Evolutionary conservation across 2,888 invertebrate species (phyloP).

Genomic region (Agrotis ipsilon): DNA sequence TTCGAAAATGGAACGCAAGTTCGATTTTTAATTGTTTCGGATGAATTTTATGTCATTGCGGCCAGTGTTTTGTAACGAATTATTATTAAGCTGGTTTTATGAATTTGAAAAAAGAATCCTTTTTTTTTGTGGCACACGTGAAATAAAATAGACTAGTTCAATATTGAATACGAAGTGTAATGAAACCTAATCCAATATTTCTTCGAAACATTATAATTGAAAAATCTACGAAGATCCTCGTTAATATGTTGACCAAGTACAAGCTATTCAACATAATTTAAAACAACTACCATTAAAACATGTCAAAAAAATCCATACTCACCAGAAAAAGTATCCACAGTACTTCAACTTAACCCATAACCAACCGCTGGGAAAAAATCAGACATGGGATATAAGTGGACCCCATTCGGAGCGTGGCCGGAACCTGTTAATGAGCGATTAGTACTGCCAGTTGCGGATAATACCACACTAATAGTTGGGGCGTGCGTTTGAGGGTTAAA

Average conservation of each 20-base stretch:
- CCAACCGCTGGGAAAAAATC: conserved; percentile 62
- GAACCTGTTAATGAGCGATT: conserved; percentile 89
- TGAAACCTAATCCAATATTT: neutral
- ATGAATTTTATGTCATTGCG: conserved; percentile 77
- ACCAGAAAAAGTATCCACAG: conserved; percentile 34
- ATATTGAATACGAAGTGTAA: neutral
- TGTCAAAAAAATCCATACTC: conserved; percentile 11
- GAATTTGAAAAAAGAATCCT: conserved; percentile 70
- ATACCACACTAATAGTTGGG: conserved; percentile 86
- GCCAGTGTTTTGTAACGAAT: conserved; percentile 79
- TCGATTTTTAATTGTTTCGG: conserved; percentile 88
- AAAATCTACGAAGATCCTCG: too few species aligned
- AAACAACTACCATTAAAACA: neutral
- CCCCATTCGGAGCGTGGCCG: conserved; percentile 76
- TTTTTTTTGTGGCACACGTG: conserved; percentile 14
- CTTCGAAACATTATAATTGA: neutral
- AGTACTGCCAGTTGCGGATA: conserved; percentile 89
- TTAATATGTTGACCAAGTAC: too few species aligned
- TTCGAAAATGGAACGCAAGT: conserved; percentile 86
- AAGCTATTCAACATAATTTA: neutral
- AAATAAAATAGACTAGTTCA: conserved; percentile 7
- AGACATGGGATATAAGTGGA: conserved; percentile 60
- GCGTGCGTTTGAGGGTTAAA: conserved; percentile 76
- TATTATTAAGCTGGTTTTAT: conserved; percentile 67
- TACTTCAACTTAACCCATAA: conserved; percentile 48